Evolutionary conservation across 2,888 invertebrate species (phyloP).

Genomic region (Aphidoletes aphidimyza): DNA sequence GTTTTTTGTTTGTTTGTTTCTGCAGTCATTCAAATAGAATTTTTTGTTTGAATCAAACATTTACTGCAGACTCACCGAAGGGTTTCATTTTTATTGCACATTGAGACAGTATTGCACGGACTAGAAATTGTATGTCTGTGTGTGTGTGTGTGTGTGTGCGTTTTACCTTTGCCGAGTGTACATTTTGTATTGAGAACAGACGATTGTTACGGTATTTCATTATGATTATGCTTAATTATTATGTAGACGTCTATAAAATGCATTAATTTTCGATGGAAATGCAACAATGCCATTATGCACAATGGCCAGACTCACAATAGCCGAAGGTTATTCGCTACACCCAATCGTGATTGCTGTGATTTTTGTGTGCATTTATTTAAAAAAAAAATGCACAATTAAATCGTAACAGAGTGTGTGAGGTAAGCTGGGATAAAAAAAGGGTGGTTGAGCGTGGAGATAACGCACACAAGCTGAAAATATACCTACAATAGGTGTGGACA

Average conservation of each 20-base stretch:
- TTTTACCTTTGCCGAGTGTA: neutral
- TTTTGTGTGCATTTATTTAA: neutral
- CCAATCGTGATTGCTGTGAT: neutral
- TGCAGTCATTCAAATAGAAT: neutral
- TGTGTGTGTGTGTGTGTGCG: neutral
- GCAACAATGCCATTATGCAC: constrained; percentile 36
- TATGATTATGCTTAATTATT: constrained; percentile 50
- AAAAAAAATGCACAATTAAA: neutral
- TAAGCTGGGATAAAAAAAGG: too few species aligned
- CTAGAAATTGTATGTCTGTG: neutral
- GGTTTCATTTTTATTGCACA: neutral
- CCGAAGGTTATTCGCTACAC: neutral
- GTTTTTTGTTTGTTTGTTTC: neutral
- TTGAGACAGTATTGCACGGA: too few species aligned
- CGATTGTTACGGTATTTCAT: constrained; percentile 8
- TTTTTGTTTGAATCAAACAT: neutral
- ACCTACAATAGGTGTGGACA: neutral
- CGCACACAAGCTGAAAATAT: constrained; percentile 14
- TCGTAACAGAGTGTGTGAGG: neutral
- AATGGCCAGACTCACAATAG: neutral
- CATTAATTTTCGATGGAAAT: constrained; percentile 14
- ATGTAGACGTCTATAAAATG: constrained; percentile 51
- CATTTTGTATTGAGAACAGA: neutral
- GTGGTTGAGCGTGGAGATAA: neutral
- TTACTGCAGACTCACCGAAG: neutral